Base-by-base conservation (phyloP, 2,113 vertebrate species). In the Vombatus ursinus region DNA sequence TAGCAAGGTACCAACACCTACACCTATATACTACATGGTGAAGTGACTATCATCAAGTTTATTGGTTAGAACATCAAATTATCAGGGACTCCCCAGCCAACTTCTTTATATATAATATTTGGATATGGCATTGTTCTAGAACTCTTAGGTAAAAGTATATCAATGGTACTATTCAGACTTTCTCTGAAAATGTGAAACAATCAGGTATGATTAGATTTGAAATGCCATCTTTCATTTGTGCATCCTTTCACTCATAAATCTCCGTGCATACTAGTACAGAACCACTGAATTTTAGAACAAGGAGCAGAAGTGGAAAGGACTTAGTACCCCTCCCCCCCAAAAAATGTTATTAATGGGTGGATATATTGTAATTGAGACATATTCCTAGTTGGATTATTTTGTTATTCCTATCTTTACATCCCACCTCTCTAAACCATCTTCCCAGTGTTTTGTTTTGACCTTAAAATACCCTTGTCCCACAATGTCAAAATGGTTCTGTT, bases 301-400 rank as follows among this genome's bases (percentile, higher is more conserved):
- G 37, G 68, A 77, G 37, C 57, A 37, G 12, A 68, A 68, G 31
- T n/a, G 28, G 61, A 68, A 68, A 68, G 61, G 61, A 68, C 31
- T n/a, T n/a, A 61, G 61, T 37, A 14, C 11, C 12, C 0, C 5
- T 22, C 37, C 37, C n/a, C 16, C 5, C 61, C 28, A 28, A 57
- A 57, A 57, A 57, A 57, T 44, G 1, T 77, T 44, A 77, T 77
- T 77, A 31, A 61, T 12, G 28, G 68, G 68, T n/a, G 14, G 12
- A 77, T n/a, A 77, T 77, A 77, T 48, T 91, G 25, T 92, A 25
- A 9, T 26, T 92, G 52, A 90, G 44, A 9, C 57, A 48, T 68
- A 93, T 52, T 77, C 94, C 53, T 94, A 57, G 28, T 37, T 91
- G 91, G 52, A 93, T 12, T 91, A 94, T 51, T 84, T 94, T 94